A percentile compares a stretch with the other conserved stretches of the same genome.
Evolutionary conservation across 1,140 invertebrate species (phyloP).

Genomic region (Streblospio benedicti): DNA sequence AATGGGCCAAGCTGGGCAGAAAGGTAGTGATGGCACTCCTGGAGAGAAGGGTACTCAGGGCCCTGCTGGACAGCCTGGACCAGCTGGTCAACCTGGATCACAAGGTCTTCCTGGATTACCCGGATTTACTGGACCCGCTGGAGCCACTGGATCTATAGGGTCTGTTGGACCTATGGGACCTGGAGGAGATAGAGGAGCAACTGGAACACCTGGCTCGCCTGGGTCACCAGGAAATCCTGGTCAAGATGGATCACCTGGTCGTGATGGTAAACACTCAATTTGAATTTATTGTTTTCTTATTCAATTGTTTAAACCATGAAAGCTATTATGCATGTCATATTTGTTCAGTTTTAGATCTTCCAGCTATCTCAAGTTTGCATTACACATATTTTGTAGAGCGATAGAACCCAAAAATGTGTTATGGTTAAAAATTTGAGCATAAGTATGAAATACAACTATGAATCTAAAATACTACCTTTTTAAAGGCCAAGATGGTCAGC

Average conservation of each 20-base stretch:
- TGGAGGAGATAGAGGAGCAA: constrained; percentile 54
- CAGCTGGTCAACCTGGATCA: neutral
- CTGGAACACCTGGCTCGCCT: constrained; percentile 3
- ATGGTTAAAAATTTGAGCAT: constrained; percentile 18
- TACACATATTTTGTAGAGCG: no score
- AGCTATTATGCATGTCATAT: no score
- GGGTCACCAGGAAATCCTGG: constrained; percentile 4
- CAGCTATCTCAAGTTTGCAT: no score
- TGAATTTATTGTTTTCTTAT: no score
- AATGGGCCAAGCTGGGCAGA: constrained; percentile 54
- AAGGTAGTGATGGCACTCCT: constrained; percentile 18
- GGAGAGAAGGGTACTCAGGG: constrained; percentile 2
- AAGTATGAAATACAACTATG: constrained; percentile 15
- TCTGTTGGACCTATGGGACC: no score
- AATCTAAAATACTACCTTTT: constrained; percentile 48
- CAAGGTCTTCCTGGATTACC: neutral
- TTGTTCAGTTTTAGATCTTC: no score
- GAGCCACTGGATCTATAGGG: no score
- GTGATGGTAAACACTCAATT: constrained; percentile 6
- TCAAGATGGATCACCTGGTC: neutral
- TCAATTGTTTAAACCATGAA: no score
- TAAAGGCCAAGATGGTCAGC: constrained; percentile 51
- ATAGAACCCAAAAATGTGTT: no score
- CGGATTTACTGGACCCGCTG: neutral
- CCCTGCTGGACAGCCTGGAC: constrained; percentile 9